Conservation (phyloP, 2,113 vertebrate species). For the Lasiurus cinereus region DNA sequence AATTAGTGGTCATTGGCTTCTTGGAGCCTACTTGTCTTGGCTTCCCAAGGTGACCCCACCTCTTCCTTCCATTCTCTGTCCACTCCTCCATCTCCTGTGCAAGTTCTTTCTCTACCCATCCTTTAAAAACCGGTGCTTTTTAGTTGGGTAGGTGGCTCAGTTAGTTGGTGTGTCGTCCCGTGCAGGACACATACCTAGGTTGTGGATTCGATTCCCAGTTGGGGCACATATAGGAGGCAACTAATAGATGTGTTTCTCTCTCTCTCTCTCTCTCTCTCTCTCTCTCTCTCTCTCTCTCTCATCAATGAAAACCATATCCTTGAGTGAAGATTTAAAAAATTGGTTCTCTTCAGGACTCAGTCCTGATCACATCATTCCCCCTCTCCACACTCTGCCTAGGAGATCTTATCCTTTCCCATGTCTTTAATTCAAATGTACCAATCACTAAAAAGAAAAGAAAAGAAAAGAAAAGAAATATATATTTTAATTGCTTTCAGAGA, state of each 20-base stretch:
- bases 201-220: background rate
- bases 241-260: background rate
- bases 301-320: background rate
- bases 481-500: too few species aligned
- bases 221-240: background rate
- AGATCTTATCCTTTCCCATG: background rate
- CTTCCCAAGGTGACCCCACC: background rate
- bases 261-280: background rate
- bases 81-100: background rate
- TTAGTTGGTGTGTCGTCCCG: background rate
- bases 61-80: conserved; percentile 13
- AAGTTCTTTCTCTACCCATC: background rate
- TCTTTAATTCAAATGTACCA: background rate
- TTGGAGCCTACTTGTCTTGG: background rate
- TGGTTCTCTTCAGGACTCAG: background rate
- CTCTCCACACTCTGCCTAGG: background rate
- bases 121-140: background rate
- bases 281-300: background rate
- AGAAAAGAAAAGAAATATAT: too few species aligned
- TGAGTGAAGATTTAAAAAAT: background rate
- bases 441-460: too few species aligned
- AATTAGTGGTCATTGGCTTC: background rate
- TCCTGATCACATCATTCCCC: background rate
- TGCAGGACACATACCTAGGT: background rate
- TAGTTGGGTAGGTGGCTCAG: background rate